These are phyloP conservation scores for Amblyteles armatorius DNA, from an alignment of 2,888 invertebrate species.

Conservation along the genomic window DNA sequence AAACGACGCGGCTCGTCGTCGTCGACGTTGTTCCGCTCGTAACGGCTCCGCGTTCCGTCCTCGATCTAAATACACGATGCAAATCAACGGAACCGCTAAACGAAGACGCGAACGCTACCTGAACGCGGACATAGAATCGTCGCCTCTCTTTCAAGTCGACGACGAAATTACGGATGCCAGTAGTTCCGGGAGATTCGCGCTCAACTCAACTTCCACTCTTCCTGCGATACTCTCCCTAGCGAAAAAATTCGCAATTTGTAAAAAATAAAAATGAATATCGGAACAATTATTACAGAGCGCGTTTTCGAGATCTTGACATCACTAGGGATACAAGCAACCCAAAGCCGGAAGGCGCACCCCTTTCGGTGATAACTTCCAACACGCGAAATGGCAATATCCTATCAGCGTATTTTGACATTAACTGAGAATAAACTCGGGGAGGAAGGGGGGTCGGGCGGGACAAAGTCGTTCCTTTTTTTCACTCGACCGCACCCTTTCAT, in stretches of 20 bases:
- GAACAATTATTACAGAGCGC: no score
- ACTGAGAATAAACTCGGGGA: slow-evolving; percentile 21
- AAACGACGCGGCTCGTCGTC: slow-evolving; percentile 61
- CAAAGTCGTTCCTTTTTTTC: slow-evolving; percentile 23
- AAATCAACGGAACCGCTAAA: slow-evolving; percentile 78
- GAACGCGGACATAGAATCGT: slow-evolving; percentile 45
- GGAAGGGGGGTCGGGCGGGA: not conserved
- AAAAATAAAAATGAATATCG: no score
- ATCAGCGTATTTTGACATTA: slow-evolving; percentile 32
- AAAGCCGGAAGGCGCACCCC: not conserved
- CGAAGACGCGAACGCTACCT: slow-evolving; percentile 51
- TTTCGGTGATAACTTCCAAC: slow-evolving; percentile 23
- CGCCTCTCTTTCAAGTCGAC: slow-evolving; percentile 71
- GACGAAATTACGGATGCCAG: slow-evolving; percentile 62
- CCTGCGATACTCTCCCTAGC: not conserved
- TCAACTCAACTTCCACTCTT: not conserved
- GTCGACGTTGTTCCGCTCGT: slow-evolving; percentile 69
- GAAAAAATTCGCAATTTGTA: no score
- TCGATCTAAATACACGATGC: slow-evolving; percentile 79
- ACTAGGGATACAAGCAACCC: no score
- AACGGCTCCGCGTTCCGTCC: slow-evolving; percentile 72
- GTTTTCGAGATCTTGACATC: not conserved
- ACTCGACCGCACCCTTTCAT: slow-evolving; percentile 46
- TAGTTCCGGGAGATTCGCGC: not conserved
- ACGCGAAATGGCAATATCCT: slow-evolving; percentile 39